phyloP scores from a whole-genome alignment of 1,140 invertebrate species.

The Drosophila quadrilineata region DNA sequence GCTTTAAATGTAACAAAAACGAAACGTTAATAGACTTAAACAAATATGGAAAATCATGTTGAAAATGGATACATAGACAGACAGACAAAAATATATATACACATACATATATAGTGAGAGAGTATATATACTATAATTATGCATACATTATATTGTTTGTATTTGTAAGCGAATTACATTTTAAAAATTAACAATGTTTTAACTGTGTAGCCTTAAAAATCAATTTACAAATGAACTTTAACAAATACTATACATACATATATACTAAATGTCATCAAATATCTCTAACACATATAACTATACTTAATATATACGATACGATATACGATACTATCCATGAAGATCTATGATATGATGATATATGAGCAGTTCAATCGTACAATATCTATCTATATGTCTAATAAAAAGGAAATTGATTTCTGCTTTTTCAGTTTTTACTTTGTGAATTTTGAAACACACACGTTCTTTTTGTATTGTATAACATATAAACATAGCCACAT shows the following conservation, averaged over 20 bases:
- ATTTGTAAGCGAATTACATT: slow-evolving; percentile 35
- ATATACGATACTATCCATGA: not conserved
- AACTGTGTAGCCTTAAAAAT: slow-evolving; percentile 76
- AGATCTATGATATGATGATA: slow-evolving; percentile 6
- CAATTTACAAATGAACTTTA: slow-evolving; percentile 44
- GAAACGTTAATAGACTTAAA: slow-evolving; percentile 78
- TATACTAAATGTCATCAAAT: slow-evolving; percentile 17
- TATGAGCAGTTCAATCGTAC: slow-evolving; percentile 15
- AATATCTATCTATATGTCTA: slow-evolving; percentile 17
- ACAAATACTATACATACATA: slow-evolving; percentile 25
- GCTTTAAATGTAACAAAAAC: slow-evolving; percentile 80
- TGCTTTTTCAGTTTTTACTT: slow-evolving; percentile 40
- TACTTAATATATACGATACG: slow-evolving; percentile 6
- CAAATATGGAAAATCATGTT: slow-evolving; percentile 28
- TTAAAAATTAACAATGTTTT: slow-evolving; percentile 56
- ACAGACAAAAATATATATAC: slow-evolving; percentile 8
- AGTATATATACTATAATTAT: too few species aligned
- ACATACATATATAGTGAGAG: slow-evolving; percentile 19
- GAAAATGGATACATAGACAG: slow-evolving; percentile 14
- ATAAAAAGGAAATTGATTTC: slow-evolving; percentile 40
- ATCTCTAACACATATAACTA: slow-evolving; percentile 18
- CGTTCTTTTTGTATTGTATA: slow-evolving; percentile 44
- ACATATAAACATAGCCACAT: slow-evolving; percentile 42
- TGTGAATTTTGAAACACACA: slow-evolving; percentile 16
- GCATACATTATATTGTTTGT: slow-evolving; percentile 24